Evolutionary conservation across 2,888 invertebrate species (phyloP).

Genomic region (Amphiduros pacificus): DNA sequence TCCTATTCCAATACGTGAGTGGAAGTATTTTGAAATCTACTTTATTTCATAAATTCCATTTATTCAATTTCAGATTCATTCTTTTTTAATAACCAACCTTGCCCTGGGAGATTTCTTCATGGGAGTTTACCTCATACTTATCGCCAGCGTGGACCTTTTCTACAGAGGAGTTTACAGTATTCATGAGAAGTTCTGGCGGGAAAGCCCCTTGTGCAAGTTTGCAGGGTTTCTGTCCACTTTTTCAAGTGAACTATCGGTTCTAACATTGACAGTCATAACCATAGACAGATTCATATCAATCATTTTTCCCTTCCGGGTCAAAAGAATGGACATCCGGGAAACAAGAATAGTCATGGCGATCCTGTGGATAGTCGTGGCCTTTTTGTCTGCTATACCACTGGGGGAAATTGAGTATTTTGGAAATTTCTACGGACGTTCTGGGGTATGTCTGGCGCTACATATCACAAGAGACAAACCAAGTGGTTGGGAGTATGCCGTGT

Average conservation of each 20-base stretch:
- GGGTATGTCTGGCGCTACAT: slow-evolving; percentile 64
- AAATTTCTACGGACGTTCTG: slow-evolving; percentile 64
- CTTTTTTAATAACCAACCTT: slow-evolving; percentile 54
- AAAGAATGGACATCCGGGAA: slow-evolving; percentile 44
- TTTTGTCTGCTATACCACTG: slow-evolving; percentile 45
- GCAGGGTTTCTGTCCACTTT: slow-evolving; percentile 57
- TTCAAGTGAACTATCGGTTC: slow-evolving; percentile 60
- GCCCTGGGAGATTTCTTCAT: slow-evolving; percentile 54
- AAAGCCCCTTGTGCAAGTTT: slow-evolving; percentile 48
- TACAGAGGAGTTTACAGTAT: slow-evolving; percentile 61
- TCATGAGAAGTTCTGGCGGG: slow-evolving; percentile 48
- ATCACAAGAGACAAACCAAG: slow-evolving; percentile 62
- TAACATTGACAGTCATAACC: slow-evolving; percentile 60
- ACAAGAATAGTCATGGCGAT: slow-evolving; percentile 46
- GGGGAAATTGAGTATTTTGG: slow-evolving; percentile 57
- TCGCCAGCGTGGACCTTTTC: slow-evolving; percentile 52
- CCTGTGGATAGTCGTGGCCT: slow-evolving; percentile 46
- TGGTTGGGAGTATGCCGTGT: slow-evolving; percentile 65
- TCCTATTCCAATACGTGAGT: too few species aligned
- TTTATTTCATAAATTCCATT: too few species aligned
- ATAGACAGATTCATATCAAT: slow-evolving; percentile 59
- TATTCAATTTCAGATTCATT: slow-evolving; percentile 57
- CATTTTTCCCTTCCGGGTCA: slow-evolving; percentile 52
- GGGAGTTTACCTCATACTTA: slow-evolving; percentile 54
- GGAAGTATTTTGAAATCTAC: too few species aligned